Conservation (phyloP, 92 coral and sea anemone genomes). For the Paramuricea clavata region DNA sequence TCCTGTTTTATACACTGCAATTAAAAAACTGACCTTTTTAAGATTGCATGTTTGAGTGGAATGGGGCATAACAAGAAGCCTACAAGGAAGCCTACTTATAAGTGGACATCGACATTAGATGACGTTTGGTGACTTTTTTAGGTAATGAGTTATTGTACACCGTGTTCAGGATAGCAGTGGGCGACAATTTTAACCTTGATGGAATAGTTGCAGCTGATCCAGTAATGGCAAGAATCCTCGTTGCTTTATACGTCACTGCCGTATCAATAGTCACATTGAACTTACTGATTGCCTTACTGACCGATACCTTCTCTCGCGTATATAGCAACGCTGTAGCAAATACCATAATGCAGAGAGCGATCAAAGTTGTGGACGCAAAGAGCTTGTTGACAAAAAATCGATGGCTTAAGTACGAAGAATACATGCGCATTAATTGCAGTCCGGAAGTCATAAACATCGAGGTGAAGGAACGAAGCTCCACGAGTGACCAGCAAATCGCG, state of each 20-base stretch:
- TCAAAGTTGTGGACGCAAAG: slow-evolving; percentile 79
- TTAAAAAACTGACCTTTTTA: too few species aligned
- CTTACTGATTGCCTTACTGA: slow-evolving; percentile 92
- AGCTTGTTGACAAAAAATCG: slow-evolving; percentile 69
- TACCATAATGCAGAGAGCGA: slow-evolving; percentile 96
- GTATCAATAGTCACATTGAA: slow-evolving; percentile 87
- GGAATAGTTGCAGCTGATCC: slow-evolving; percentile 81
- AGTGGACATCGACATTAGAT: too few species aligned
- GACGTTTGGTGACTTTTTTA: neutral
- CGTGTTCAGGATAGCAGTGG: slow-evolving; percentile 97
- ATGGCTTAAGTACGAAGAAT: slow-evolving; percentile 78
- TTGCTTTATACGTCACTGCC: slow-evolving; percentile 89
- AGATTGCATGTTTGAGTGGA: too few species aligned
- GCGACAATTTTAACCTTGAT: slow-evolving; percentile 91
- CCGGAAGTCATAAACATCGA: slow-evolving; percentile 72
- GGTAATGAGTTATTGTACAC: slow-evolving; percentile 76
- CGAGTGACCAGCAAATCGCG: neutral
- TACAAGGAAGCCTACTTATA: too few species aligned
- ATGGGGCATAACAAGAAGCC: too few species aligned
- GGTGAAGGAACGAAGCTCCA: neutral
- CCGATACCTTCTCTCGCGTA: slow-evolving; percentile 94
- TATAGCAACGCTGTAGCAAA: slow-evolving; percentile 96
- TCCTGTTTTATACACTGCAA: too few species aligned
- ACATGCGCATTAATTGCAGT: slow-evolving; percentile 81
- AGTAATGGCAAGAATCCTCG: slow-evolving; percentile 87